Evolutionary conservation across 2,797 vertebrate species (phyloP), one percentile per base, ranked within the genome.

Genomic region (Distichodus sexfasciatus): DNA sequence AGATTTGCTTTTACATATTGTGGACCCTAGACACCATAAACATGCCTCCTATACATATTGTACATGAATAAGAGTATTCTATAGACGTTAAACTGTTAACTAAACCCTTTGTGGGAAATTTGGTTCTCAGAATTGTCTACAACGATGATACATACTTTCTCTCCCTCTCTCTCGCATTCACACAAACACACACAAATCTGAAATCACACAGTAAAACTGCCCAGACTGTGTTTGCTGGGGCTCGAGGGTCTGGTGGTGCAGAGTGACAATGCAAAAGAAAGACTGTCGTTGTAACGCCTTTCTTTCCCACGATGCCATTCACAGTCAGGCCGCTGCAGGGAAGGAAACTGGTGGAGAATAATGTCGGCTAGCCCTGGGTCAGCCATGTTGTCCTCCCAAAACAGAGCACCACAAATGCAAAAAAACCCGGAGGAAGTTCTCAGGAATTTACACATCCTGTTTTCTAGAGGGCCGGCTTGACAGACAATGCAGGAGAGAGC

Each of bases 361-460:
- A 84, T 84, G 81, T 69, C 77, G 64, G 71, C 69, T 75, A 78
- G 73, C 65, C 75, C n/a, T 74, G 41, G 48, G 41, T 69, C 48
- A 17, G 67, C 75, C 60, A 69, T 72, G 59, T 74, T 72, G 59
- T 48, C 57, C 31, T 65, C 59, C 41, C 64, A 73, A 75, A 82
- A 83, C 73, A 70, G 63, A 67, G 68, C 71, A 71, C 74, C 82
- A 69, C 69, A 78, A 68, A 72, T 65, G 74, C 84, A 76, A 79
- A 89, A 85, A 76, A 85, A 80, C 76, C 77, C 65, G 82, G 85
- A 89, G 89, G 90, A 92, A 87, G 85, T 88, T 90, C 89, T 90
- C 88, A 85, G 85, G 86, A 83, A 76, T 85, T 84, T 84, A 85
- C 72, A 66, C 82, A 88, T 92, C 91, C 91, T 91, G 89, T 91